phyloP scores from a whole-genome alignment of 2,797 vertebrate species.

The Lepidocolaptes lacrymiger region DNA sequence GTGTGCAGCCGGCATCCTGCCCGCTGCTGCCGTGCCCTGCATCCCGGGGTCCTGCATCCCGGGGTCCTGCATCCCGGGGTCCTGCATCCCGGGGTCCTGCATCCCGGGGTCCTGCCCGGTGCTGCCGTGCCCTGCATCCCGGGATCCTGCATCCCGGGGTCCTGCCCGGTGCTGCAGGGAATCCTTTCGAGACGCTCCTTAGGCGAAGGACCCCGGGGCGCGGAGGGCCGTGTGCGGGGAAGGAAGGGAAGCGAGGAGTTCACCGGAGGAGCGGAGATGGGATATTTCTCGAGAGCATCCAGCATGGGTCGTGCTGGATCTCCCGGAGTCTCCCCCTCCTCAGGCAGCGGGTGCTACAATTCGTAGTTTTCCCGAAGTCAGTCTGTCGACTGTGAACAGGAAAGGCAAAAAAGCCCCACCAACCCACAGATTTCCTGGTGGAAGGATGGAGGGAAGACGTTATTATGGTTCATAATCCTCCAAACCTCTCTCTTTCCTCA shows the following conservation, averaged over 20 bases:
- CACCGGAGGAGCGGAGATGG: fast-evolving
- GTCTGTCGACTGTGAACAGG: neutral
- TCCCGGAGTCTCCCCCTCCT: neutral
- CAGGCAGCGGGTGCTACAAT: neutral
- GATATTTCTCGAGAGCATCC: neutral
- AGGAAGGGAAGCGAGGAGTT: neutral
- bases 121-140: too few relatives aligned
- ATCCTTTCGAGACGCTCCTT: neutral
- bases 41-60: neutral
- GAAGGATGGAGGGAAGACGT: neutral
- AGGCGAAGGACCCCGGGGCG: too few relatives aligned
- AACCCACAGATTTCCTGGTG: neutral
- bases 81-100: neutral
- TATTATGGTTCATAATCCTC: neutral
- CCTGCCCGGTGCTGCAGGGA: neutral
- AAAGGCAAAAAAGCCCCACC: neutral
- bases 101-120: neutral
- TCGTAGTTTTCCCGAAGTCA: neutral
- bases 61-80: neutral
- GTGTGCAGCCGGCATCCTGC: neutral
- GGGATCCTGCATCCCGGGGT: neutral
- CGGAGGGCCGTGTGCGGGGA: neutral
- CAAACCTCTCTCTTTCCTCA: neutral
- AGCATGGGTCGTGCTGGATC: neutral
- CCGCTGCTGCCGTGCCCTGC: fast-evolving